Base-by-base conservation (phyloP, 2,797 vertebrate genomes). In the Mus spretus region DNA sequence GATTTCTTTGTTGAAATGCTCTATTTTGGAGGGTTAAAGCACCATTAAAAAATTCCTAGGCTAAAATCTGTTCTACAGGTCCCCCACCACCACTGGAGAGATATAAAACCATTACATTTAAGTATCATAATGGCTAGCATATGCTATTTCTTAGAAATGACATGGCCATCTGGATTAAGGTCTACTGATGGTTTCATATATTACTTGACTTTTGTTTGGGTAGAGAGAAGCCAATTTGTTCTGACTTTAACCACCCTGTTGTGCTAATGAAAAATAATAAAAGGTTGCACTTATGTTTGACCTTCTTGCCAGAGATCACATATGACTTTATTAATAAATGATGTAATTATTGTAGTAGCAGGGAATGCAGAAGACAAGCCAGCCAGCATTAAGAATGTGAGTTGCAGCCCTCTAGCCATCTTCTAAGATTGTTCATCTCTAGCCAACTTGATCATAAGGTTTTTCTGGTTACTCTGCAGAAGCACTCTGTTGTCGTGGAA, bases 31-130 rank as follows among this genome's bases (percentile, higher is more conserved):
- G 97, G 96, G 98, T 98, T 98, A 98, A 98, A 98, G 94, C 97
- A 98, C 91, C 94, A 96, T 96, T 96, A 91, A 93, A 96, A 95
- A 93, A 95, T 96, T 97, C 95, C 96, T 96, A 95, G 98, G 98
- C 98, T 97, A 98, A 98, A 98, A 98, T 97, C 98, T 98, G 98
- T 96, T 98, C 97, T 98, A 97, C 91, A 92, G 97, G 97, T 97
- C 28, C 82, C 40, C 96, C 98, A 97, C 63, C 31, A 28, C 31
- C 98, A 98, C 98, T 98, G 97, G 98, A 98, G 98, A 98, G 98
- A 98, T 98, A 98, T 98, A 98, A 99, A 99, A 98, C 98, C 98
- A 99, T 99, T 99, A 98, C 98, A 98, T 98, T 98, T 98, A 98
- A 99, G 98, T 97, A 98, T 98, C 98, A 98, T 99, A 99, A 99